A percentile compares a stretch with the other conserved stretches of the same genome.
Evolutionary conservation across 2,888 invertebrate species (phyloP).

Genomic region (Eilema sororculum): DNA sequence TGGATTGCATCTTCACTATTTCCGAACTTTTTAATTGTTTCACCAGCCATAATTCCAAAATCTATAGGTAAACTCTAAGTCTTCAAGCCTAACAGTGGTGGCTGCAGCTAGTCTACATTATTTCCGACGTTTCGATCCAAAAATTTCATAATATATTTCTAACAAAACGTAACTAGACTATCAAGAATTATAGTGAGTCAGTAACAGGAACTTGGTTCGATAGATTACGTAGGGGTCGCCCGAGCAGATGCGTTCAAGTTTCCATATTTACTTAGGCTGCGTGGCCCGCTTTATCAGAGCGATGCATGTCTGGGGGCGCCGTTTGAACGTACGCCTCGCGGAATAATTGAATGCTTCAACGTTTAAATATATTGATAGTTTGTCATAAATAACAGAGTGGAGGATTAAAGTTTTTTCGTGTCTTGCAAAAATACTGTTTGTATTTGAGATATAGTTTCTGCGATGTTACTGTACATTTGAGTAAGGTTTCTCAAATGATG

Average conservation of each 20-base stretch:
- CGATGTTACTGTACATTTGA: neutral
- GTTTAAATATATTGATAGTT: constrained; percentile 46
- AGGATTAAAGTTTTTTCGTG: constrained; percentile 27
- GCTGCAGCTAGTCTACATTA: neutral
- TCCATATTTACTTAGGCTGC: constrained; percentile 81
- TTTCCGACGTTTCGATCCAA: no score
- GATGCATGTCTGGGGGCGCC: constrained; percentile 69
- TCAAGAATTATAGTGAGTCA: constrained; percentile 34
- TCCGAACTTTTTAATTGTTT: no score
- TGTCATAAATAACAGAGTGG: constrained; percentile 46
- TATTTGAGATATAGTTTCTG: neutral
- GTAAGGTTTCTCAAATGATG: neutral
- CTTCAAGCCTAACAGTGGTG: neutral
- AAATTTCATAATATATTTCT: neutral
- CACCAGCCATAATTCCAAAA: no score
- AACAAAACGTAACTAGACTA: constrained; percentile 23
- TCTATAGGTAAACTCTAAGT: no score
- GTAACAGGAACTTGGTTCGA: constrained; percentile 50
- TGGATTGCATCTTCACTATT: no score
- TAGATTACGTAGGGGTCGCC: constrained; percentile 61
- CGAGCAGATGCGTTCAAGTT: constrained; percentile 78
- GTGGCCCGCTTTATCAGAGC: constrained; percentile 71
- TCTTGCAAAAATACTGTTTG: neutral
- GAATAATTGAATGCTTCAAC: constrained; percentile 65
- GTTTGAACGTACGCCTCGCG: constrained; percentile 60